A percentile compares a stretch with the other conserved stretches of the same genome.
These are phyloP conservation scores for Glyptemys insculpta DNA, from an alignment of 2,797 vertebrate species.

Conservation along the genomic window DNA sequence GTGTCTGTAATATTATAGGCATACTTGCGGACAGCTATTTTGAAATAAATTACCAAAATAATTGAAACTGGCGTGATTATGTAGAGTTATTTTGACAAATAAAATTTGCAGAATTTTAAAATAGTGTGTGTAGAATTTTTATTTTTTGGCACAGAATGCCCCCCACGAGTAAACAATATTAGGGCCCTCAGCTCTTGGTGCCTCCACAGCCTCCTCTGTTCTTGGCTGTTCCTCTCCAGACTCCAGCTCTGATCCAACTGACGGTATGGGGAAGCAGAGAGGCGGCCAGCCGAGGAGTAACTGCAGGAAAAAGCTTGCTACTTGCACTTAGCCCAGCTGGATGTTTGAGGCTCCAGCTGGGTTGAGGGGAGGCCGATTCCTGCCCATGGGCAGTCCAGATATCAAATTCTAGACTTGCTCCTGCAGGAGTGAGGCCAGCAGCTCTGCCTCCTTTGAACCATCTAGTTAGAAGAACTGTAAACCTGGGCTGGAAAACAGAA, in stretches of 20 bases:
- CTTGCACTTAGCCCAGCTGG: not conserved
- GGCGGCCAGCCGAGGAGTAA: constrained; percentile 5
- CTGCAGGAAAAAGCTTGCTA: not conserved
- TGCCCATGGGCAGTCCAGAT: not conserved
- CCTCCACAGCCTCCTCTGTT: not conserved
- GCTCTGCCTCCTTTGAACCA: constrained; percentile 39
- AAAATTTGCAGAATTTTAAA: too few species aligned
- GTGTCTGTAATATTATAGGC: too few species aligned
- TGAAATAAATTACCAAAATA: too few species aligned
- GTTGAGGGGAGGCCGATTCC: not conserved
- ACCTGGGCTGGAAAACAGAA: not conserved
- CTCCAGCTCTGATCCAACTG: not conserved
- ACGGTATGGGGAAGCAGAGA: not conserved
- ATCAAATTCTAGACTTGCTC: not conserved
- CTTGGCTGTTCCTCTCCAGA: not conserved
- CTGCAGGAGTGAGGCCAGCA: not conserved
- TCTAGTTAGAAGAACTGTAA: not conserved
- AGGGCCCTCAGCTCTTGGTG: not conserved
- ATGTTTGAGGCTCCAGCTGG: not conserved
- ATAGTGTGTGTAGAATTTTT: too few species aligned
- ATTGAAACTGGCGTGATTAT: too few species aligned
- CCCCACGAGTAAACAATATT: too few species aligned
- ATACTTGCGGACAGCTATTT: too few species aligned
- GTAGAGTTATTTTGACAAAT: too few species aligned
- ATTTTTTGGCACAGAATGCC: too few species aligned